Percentiles rank a stretch among this genome's conserved stretches.
Conservation (phyloP, 2,888 invertebrate genomes). For the Leptinotarsa rubiginosa region DNA sequence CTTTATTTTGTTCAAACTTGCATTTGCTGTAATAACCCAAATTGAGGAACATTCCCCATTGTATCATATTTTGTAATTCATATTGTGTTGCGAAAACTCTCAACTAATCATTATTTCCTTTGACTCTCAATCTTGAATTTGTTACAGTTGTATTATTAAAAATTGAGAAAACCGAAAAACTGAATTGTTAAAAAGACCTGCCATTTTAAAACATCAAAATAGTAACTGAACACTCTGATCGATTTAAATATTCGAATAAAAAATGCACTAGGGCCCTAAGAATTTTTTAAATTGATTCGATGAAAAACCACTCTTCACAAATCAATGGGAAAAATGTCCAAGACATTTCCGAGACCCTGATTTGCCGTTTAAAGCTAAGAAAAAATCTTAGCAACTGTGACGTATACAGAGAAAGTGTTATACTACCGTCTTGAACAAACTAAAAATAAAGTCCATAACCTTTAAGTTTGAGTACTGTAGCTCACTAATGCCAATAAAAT, state of each 20-base stretch:
- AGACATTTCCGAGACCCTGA: slow-evolving; percentile 10
- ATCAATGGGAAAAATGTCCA: background rate
- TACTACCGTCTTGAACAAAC: background rate
- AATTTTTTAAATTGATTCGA: background rate
- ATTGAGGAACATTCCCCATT: too few relatives aligned
- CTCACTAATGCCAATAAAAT: slow-evolving; percentile 11
- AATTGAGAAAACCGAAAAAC: background rate
- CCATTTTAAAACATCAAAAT: background rate
- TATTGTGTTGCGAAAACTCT: too few relatives aligned
- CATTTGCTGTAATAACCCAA: too few relatives aligned
- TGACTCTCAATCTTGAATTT: too few relatives aligned
- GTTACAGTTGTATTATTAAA: too few relatives aligned
- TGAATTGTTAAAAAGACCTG: background rate
- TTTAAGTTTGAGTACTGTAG: background rate
- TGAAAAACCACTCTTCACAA: background rate
- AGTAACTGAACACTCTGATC: background rate
- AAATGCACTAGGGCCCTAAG: slow-evolving; percentile 5
- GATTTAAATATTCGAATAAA: background rate
- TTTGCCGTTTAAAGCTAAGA: background rate
- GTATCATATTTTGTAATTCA: too few relatives aligned
- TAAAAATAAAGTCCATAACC: slow-evolving; percentile 7
- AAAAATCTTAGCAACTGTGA: background rate
- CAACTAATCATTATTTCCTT: too few relatives aligned
- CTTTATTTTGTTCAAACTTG: too few relatives aligned
- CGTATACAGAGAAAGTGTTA: background rate